Base-by-base conservation (phyloP, 2,113 vertebrate genomes). In the Otus sunia region DNA sequence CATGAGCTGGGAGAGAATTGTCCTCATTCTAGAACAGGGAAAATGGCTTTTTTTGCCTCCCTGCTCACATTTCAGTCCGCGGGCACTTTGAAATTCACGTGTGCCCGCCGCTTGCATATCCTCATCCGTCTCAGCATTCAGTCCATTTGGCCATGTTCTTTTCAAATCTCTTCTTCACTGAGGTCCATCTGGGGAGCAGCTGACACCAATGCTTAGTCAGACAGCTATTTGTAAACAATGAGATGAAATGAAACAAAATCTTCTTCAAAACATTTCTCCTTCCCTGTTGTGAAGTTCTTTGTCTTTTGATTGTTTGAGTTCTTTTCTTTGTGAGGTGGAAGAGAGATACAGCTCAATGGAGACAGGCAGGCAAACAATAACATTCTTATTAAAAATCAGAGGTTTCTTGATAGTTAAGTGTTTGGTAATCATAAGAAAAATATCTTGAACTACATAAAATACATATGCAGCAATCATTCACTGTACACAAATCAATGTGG, bases 61-160 rank as follows among this genome's bases (percentile, higher is more conserved):
- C 8, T 76, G 26, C 47, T 41, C 37, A 37, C 15, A 29, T 43
- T 84, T 76, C 43, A 62, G 4, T 72, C n/a, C 73, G 8, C 27
- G 29, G 15, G 6, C 30, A 17, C 37, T 72, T 36, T 26, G 49
- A 79, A 79, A 62, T 12, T 6, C 16, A 3, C 6, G 2, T 36
- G 12, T 62, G 27, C 18, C n/a, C 14, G 2, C 14, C 0, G 5
- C 5, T 49, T 74, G 10, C 0, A 0, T 50, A 34, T 23, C 19
- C 15, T 64, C 8, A 52, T 66, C 34, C 21, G 10, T 62, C 15
- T 76, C 32, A 30, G 4, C 14, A 41, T 68, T 25, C 49, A 53
- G 37, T 82, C 53, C 27, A 39, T 67, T 88, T 92, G 47, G 8
- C 45, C 23, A 8, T 27, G 10, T 22, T 41, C 15, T 93, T 91